These are phyloP conservation scores for Odontesthes bonariensis DNA, from an alignment of 2,113 vertebrate genomes.

Conservation along the genomic window DNA sequence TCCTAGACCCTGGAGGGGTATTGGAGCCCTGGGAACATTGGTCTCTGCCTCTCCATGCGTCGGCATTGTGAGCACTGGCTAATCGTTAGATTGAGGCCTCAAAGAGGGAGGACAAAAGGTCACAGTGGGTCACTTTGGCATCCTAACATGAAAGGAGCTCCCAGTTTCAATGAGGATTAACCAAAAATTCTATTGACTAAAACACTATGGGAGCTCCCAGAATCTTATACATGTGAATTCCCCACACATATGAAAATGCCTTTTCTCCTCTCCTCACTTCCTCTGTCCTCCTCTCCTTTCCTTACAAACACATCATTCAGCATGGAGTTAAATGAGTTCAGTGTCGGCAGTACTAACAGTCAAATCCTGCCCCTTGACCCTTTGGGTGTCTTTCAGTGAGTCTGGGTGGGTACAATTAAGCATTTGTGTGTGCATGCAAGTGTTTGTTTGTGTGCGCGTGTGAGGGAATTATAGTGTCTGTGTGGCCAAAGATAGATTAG, in stretches of 20 bases:
- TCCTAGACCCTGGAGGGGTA: constrained; percentile 66
- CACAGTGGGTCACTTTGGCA: constrained; percentile 81
- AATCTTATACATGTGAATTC: constrained; percentile 75
- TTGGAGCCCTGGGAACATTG: constrained; percentile 72
- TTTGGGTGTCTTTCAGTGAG: constrained; percentile 56
- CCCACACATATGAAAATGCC: constrained; percentile 50
- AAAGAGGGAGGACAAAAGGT: constrained; percentile 85
- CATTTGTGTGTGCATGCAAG: constrained; percentile 36
- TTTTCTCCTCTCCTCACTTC: constrained; percentile 36
- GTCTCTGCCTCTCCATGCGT: constrained; percentile 75
- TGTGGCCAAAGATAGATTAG: constrained; percentile 71
- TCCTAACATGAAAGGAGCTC: constrained; percentile 82
- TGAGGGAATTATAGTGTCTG: constrained; percentile 67
- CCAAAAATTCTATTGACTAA: constrained; percentile 80
- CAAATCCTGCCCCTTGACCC: constrained; percentile 73
- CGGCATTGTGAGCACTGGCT: constrained; percentile 80
- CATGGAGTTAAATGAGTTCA: constrained; percentile 74
- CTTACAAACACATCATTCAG: constrained; percentile 55
- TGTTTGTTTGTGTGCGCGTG: constrained; percentile 53
- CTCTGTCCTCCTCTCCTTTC: constrained; percentile 20
- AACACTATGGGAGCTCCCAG: constrained; percentile 74
- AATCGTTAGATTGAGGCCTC: constrained; percentile 80
- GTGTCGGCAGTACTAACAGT: constrained; percentile 71
- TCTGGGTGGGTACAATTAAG: constrained; percentile 30
- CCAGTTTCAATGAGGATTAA: constrained; percentile 85